These are phyloP conservation scores for Saguinus midas DNA, from an alignment of 2,113 vertebrate genomes.

Conservation along the genomic window DNA sequence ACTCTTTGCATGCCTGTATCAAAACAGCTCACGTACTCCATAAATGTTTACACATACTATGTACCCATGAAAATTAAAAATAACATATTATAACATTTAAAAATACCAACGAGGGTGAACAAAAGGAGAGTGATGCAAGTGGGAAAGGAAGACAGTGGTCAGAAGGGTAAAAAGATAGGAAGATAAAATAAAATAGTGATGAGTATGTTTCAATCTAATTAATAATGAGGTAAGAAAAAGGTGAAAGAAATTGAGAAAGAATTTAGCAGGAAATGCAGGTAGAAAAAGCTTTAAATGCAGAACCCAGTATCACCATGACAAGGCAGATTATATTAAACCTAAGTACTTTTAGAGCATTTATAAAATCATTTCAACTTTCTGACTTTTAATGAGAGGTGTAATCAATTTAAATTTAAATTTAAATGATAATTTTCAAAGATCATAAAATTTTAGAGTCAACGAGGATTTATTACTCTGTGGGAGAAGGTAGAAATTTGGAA, in stretches of 20 bases:
- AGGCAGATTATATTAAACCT: slow-evolving; percentile 12
- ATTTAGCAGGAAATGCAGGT: neutral
- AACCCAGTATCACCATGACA: neutral
- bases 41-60: too few relatives aligned
- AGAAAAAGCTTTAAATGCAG: neutral
- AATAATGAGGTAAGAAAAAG: neutral
- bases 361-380: slow-evolving; percentile 42
- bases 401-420: slow-evolving; percentile 59
- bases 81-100: too few relatives aligned
- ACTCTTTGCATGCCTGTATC: too few relatives aligned
- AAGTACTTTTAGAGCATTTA: slow-evolving; percentile 14
- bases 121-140: neutral
- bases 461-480: neutral
- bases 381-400: slow-evolving; percentile 35
- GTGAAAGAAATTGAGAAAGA: neutral
- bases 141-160: neutral
- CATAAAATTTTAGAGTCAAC: slow-evolving; percentile 9
- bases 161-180: neutral
- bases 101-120: neutral
- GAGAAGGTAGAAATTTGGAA: slow-evolving; percentile 38
- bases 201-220: neutral
- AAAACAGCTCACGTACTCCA: too few relatives aligned
- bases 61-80: too few relatives aligned
- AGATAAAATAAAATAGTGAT: neutral
- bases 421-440: slow-evolving; percentile 37